These are phyloP conservation scores for Drosophila repletoides DNA, from an alignment of 1,140 invertebrate species.

Conservation along the genomic window DNA sequence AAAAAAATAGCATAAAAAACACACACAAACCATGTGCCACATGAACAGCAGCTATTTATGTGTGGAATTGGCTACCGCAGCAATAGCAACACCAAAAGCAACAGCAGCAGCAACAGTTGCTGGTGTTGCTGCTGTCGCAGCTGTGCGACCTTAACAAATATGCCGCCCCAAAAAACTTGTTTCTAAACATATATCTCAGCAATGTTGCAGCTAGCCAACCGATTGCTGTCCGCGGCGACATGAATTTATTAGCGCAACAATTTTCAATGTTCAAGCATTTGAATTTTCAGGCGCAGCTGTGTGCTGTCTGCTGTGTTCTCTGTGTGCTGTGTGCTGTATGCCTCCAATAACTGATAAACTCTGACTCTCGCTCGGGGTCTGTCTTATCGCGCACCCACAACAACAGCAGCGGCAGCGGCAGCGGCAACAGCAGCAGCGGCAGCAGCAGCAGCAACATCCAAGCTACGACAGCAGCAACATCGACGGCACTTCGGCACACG, in stretches of 20 bases:
- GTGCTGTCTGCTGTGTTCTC: constrained; percentile 16
- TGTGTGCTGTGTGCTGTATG: constrained; percentile 4
- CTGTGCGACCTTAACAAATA: constrained; percentile 80
- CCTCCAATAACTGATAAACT: constrained; percentile 72
- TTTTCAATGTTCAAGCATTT: constrained; percentile 45
- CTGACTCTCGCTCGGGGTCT: constrained; percentile 16
- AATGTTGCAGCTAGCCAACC: constrained; percentile 35
- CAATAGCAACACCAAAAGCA: too few species aligned
- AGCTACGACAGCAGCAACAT: constrained; percentile 29
- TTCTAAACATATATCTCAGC: constrained; percentile 43
- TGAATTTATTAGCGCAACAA: constrained; percentile 54
- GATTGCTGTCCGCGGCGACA: constrained; percentile 41
- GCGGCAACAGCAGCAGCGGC: constrained; percentile 19
- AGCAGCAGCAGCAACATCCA: constrained; percentile 10
- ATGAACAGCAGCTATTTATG: constrained; percentile 67
- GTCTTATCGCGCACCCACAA: constrained; percentile 74
- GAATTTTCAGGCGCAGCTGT: constrained; percentile 57
- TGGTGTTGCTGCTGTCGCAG: constrained; percentile 46
- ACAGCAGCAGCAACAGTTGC: not conserved
- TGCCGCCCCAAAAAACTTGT: constrained; percentile 70
- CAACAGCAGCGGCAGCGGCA: constrained; percentile 35
- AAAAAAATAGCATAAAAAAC: not conserved
- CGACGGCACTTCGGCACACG: constrained; percentile 19
- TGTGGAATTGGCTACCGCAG: constrained; percentile 44
- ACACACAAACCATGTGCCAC: constrained; percentile 48